A percentile compares a stretch with the other conserved stretches of the same genome.
Evolutionary conservation across 2,888 invertebrate species (phyloP).

Genomic region (Phymatocera aterrima): DNA sequence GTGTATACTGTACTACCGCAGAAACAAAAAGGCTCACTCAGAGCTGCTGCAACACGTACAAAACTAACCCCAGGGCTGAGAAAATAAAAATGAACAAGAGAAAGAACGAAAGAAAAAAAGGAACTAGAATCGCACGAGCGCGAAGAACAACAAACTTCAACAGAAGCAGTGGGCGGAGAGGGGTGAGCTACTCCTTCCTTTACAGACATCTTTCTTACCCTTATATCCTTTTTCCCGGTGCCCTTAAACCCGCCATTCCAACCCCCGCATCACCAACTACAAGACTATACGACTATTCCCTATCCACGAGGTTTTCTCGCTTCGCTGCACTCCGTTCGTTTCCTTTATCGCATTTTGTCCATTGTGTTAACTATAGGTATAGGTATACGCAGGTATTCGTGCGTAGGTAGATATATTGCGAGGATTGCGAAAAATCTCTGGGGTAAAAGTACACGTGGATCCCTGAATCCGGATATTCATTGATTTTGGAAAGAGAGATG

Average conservation of each 20-base stretch:
- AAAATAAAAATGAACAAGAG: background rate
- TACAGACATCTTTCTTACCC: background rate
- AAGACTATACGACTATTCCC: too few species aligned
- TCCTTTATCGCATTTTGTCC: constrained; percentile 18
- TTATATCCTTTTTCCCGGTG: background rate
- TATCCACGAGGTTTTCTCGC: constrained; percentile 19
- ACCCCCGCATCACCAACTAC: background rate
- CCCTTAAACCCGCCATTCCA: background rate
- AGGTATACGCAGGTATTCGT: background rate
- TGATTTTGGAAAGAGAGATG: background rate
- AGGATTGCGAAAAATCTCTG: background rate
- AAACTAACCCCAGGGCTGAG: constrained; percentile 19
- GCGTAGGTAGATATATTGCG: background rate
- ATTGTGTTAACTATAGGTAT: background rate
- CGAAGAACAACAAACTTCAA: constrained; percentile 25
- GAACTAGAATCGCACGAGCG: constrained; percentile 4
- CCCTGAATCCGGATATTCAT: too few species aligned
- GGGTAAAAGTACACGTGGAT: too few species aligned
- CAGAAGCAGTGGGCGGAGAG: too few species aligned
- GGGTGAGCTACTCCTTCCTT: background rate
- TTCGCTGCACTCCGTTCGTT: constrained; percentile 1
- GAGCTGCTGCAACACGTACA: constrained; percentile 14
- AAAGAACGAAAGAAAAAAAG: background rate
- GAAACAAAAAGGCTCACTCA: background rate
- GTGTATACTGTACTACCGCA: background rate